Percentiles rank a stretch among this genome's conserved stretches.
These are phyloP conservation scores for Amphimedon queenslandica DNA, from an alignment of 37 sponge, comb jelly and placozoan genomes.

Conservation along the genomic window DNA sequence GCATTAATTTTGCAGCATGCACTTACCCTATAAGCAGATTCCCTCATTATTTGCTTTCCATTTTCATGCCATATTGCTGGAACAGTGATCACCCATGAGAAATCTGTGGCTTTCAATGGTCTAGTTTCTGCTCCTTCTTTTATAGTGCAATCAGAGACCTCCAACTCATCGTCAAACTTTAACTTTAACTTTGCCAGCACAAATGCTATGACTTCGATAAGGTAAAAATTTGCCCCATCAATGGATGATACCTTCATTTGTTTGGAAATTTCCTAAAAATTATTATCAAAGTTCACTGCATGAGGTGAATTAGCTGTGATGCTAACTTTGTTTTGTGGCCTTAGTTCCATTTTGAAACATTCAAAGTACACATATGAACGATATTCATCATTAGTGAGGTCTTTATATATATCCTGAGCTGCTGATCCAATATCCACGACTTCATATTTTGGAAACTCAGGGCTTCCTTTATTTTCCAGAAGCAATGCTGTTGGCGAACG, in stretches of 20 bases:
- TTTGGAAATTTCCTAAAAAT: constrained; percentile 14
- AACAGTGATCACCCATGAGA: constrained; percentile 52
- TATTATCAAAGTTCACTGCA: background rate
- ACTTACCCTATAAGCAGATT: constrained; percentile 48
- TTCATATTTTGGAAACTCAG: background rate
- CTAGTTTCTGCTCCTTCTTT: too few relatives aligned
- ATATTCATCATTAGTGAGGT: background rate
- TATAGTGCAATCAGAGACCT: too few relatives aligned
- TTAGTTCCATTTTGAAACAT: constrained; percentile 41
- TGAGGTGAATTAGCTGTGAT: background rate
- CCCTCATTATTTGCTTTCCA: constrained; percentile 51
- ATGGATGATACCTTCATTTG: constrained; percentile 14
- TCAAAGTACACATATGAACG: constrained; percentile 26
- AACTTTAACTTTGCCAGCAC: constrained; percentile 28
- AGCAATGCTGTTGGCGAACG: constrained; percentile 34
- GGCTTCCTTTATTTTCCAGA: constrained; percentile 7
- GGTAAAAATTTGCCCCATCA: constrained; percentile 28
- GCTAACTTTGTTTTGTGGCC: constrained; percentile 23
- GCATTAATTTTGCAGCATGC: background rate
- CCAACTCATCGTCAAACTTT: background rate
- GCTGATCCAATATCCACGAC: constrained; percentile 24
- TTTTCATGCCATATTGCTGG: constrained; percentile 49
- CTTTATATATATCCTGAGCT: constrained; percentile 12
- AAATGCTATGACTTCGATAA: constrained; percentile 38
- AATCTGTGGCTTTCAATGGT: constrained; percentile 2